phyloP scores from a whole-genome alignment of 2,888 invertebrate species.

The Copidosoma aretas region DNA sequence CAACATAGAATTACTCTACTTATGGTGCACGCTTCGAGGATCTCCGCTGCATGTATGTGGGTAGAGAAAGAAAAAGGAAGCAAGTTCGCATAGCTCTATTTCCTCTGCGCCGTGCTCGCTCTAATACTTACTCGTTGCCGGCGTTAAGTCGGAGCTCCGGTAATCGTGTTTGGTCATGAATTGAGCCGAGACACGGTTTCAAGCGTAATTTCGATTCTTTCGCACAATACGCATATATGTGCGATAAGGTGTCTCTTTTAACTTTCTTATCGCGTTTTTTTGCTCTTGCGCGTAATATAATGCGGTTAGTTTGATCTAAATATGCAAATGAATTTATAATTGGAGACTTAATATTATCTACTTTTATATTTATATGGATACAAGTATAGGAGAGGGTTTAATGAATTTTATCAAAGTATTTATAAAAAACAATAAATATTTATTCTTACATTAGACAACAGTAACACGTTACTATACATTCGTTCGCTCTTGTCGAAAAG shows the following conservation, averaged over 20 bases:
- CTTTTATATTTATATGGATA: no score
- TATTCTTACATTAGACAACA: conserved; percentile 54
- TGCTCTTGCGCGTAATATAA: no score
- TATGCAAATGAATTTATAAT: no score
- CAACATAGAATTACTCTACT: conserved; percentile 38
- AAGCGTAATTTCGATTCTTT: no score
- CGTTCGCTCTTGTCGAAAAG: conserved; percentile 25
- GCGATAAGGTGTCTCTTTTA: no score
- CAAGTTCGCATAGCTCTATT: not conserved
- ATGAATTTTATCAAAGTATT: not conserved
- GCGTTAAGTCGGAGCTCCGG: conserved; percentile 26
- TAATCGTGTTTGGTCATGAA: conserved; percentile 21
- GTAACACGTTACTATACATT: conserved; percentile 49
- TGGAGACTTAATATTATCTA: no score
- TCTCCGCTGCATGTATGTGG: no score
- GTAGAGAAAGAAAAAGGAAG: not conserved
- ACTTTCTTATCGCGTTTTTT: no score
- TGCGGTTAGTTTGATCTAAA: no score
- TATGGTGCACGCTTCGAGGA: conserved; percentile 8
- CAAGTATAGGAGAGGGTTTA: not conserved
- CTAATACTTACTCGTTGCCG: conserved; percentile 29
- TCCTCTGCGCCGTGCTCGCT: not conserved
- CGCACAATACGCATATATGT: no score
- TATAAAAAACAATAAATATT: conserved; percentile 57
- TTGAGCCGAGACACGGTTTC: no score